Evolutionary conservation across 2,888 invertebrate genomes (phyloP).

Genomic region (Carcina quercana): DNA sequence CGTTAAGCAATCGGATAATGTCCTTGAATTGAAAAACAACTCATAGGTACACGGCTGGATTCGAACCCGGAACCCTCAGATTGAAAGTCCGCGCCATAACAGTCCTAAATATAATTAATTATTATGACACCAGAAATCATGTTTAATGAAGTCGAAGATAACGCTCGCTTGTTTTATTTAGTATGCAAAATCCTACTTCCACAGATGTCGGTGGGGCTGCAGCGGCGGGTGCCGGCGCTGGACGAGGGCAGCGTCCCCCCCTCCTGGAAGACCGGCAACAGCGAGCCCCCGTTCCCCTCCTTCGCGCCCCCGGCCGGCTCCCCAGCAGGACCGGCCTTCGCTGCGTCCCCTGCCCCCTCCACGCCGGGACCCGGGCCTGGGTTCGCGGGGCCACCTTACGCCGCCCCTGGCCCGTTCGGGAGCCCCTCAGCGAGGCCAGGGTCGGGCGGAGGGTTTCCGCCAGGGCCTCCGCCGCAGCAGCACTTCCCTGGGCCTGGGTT

Average conservation of each 20-base stretch:
- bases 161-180: too few species aligned
- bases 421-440: constrained; percentile 81
- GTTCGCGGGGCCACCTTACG: constrained; percentile 79
- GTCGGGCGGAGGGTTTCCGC: constrained; percentile 88
- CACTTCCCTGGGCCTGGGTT: constrained; percentile 83
- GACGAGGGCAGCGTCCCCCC: constrained; percentile 68
- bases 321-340: constrained; percentile 81
- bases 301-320: constrained; percentile 86
- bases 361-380: constrained; percentile 83
- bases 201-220: constrained; percentile 84
- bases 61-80: too few species aligned
- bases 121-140: too few species aligned
- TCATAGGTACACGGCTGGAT: too few species aligned
- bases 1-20: too few species aligned
- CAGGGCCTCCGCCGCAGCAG: constrained; percentile 80
- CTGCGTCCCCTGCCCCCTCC: constrained; percentile 82
- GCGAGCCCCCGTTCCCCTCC: constrained; percentile 80
- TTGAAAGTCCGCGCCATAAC: too few species aligned
- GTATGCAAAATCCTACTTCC: too few species aligned
- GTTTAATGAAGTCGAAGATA: too few species aligned
- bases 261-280: constrained; percentile 83
- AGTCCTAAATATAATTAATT: too few species aligned
- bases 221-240: constrained; percentile 81
- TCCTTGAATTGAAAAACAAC: too few species aligned
- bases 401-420: constrained; percentile 78